Percentiles rank a stretch among this genome's conserved stretches.
These are phyloP conservation scores for Oscheius sp. DNA, from an alignment of 2,888 invertebrate species.

Conservation along the genomic window DNA sequence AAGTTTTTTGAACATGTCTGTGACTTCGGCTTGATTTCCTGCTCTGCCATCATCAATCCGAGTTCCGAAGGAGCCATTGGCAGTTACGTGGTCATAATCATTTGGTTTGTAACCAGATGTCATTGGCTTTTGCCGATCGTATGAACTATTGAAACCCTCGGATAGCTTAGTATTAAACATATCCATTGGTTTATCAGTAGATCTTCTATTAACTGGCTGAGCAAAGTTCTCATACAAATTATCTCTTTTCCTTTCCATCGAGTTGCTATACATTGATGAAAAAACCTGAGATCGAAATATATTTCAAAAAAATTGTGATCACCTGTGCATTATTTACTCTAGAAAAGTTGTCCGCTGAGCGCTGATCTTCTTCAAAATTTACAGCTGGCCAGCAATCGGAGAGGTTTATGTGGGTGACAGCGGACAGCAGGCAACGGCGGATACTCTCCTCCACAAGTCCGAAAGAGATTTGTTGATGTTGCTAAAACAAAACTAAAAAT, in stretches of 20 bases:
- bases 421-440: slow-evolving; percentile 69
- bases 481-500: slow-evolving; percentile 23
- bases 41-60: not conserved
- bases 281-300: not conserved
- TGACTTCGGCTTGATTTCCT: slow-evolving; percentile 34
- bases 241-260: slow-evolving; percentile 14
- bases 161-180: not conserved
- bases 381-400: slow-evolving; percentile 44
- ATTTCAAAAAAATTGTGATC: not conserved
- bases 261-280: slow-evolving; percentile 17
- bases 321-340: slow-evolving; percentile 13
- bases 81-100: slow-evolving; percentile 9
- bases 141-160: slow-evolving; percentile 5
- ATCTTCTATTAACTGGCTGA: slow-evolving; percentile 1
- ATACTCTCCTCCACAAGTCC: slow-evolving; percentile 69
- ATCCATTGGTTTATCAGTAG: slow-evolving; percentile 8
- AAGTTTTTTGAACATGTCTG: slow-evolving; percentile 56
- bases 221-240: not conserved
- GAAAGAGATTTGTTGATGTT: slow-evolving; percentile 41
- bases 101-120: not conserved
- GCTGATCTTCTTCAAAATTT: slow-evolving; percentile 24
- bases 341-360: not conserved
- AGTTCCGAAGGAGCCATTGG: too few relatives aligned
- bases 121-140: not conserved
- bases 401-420: slow-evolving; percentile 68